Evolutionary conservation across 2,797 vertebrate genomes (phyloP).

Genomic region (Leptodactylus fallax): DNA sequence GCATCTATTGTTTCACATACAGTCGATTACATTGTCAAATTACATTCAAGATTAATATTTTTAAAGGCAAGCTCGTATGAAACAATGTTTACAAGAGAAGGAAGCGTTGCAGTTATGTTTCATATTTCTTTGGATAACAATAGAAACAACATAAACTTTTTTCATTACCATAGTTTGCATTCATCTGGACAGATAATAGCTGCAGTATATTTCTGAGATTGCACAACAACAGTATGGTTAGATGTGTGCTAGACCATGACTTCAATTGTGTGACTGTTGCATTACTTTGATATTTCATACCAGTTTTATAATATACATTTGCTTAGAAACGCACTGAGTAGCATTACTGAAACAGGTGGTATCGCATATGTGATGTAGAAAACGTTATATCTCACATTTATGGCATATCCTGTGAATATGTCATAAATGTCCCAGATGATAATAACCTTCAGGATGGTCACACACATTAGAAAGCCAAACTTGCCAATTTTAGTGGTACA

Average conservation of each 20-base stretch:
- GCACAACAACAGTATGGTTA: background rate
- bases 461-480: too few species aligned
- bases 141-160: background rate
- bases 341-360: background rate
- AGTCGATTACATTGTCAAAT: slow-evolving; percentile 19
- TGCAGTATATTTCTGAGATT: too few species aligned
- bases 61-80: background rate
- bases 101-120: background rate
- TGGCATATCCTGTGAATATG: too few species aligned
- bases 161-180: background rate
- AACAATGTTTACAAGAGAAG: background rate
- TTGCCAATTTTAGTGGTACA: too few species aligned
- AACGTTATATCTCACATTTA: background rate
- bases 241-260: background rate
- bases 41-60: slow-evolving; percentile 17
- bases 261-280: background rate
- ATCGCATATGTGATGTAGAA: background rate
- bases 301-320: background rate
- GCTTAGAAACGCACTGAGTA: too few species aligned
- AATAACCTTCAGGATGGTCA: too few species aligned
- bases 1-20: slow-evolving; percentile 32
- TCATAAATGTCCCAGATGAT: too few species aligned
- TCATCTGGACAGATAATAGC: background rate
- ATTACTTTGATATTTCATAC: background rate
- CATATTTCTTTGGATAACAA: background rate